Conservation (phyloP, 2,797 vertebrate species). For the Microctenopoma steveboyesi region DNA sequence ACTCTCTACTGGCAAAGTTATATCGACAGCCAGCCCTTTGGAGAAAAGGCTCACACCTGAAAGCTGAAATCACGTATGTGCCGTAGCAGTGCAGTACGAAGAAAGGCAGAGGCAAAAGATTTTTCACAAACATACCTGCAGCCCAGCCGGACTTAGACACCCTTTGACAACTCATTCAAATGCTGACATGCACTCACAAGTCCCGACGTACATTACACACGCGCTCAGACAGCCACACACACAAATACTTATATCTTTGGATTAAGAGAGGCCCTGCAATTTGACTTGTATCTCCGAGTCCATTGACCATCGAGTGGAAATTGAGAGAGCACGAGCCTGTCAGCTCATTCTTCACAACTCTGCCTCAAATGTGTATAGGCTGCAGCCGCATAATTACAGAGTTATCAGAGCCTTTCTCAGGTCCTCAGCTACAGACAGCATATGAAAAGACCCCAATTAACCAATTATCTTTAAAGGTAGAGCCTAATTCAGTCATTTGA, state of each 20-base stretch:
- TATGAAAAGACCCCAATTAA: constrained; percentile 85
- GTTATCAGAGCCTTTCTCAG: constrained; percentile 80
- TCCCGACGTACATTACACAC: constrained; percentile 16
- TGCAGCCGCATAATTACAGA: constrained; percentile 78
- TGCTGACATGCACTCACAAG: constrained; percentile 31
- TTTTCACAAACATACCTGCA: constrained; percentile 42
- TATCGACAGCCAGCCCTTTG: constrained; percentile 57
- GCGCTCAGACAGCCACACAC: neutral
- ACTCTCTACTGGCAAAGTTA: constrained; percentile 33
- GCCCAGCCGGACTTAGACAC: constrained; percentile 50
- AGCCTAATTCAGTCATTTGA: constrained; percentile 81
- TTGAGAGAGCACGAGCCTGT: constrained; percentile 51
- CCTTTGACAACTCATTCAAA: constrained; percentile 59
- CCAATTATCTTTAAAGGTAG: constrained; percentile 86
- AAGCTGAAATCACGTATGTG: constrained; percentile 50
- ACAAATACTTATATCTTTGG: constrained; percentile 31
- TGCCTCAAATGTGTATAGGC: constrained; percentile 60
- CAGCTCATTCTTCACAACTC: constrained; percentile 71
- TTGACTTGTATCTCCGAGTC: constrained; percentile 62
- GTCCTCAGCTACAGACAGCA: constrained; percentile 76
- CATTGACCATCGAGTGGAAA: constrained; percentile 41
- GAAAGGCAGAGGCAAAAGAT: constrained; percentile 35
- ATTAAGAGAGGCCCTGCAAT: constrained; percentile 48
- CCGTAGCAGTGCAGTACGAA: constrained; percentile 42
- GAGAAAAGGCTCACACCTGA: constrained; percentile 31